Evolutionary conservation across 2,888 invertebrate genomes (phyloP), one percentile per base, ranked within the genome.

Genomic region (Ramazzottius varieornatus): DNA sequence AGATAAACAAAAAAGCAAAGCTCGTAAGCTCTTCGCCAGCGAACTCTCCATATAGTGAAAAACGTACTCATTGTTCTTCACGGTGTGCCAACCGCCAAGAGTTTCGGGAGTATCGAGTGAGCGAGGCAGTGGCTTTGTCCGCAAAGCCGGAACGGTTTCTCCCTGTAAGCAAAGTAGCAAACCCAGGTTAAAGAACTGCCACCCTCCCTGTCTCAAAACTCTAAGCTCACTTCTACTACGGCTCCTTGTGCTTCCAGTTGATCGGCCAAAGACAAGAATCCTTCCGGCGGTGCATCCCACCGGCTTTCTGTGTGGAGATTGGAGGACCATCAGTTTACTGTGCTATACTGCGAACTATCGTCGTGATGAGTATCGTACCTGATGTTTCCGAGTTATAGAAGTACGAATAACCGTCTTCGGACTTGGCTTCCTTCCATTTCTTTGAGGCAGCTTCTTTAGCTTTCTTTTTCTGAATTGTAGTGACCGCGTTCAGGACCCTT

Each of bases 221-320:
- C n/a, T n/a, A n/a, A n/a, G n/a, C n/a, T n/a, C n/a, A n/a, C n/a
- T n/a, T n/a, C n/a, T n/a, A 40, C 8, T 20, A 40, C 8, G 40
- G 20, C 40, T 8, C 8, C 20, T 40, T 54, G 4, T 4, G 54
- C 54, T 54, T 54, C 54, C 29, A n/a, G 20, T 54, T 64, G 64
- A 8, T 64, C 64, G 4, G 64, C 64, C n/a, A 64, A 32, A n/a
- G 64, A 64, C 8, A 64, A 8, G 29, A 16, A 64, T 8, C 64
- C 64, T 32, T 64, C 64, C 2, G 33, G 33, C 33, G 64, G 64
- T 4, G 64, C 32, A n/a, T 64, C 64, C 64, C 64, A 64, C 4
- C 33, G 33, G 13, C 29, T 29, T 32, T 32, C 64, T 64, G 54
- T 20, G n/a, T n/a, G n/a, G n/a, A n/a, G n/a, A n/a, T n/a, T n/a